phyloP scores from a whole-genome alignment of 2,797 vertebrate species.

The Typhlichthys eigenmanni region DNA sequence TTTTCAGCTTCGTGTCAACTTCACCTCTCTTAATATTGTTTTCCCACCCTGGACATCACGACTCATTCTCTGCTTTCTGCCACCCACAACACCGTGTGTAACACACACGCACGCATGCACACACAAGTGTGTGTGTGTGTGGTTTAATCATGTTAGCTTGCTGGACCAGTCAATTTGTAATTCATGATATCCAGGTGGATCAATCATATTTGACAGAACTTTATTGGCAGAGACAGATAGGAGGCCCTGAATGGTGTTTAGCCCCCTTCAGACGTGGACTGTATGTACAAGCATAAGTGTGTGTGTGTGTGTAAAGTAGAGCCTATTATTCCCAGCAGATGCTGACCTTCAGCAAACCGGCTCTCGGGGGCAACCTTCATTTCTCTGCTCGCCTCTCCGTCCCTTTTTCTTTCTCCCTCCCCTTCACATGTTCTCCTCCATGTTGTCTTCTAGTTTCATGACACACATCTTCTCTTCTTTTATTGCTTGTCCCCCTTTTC shows the following conservation, averaged over 20 bases:
- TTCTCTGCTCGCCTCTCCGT: conserved; percentile 32
- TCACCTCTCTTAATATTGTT: conserved; percentile 1
- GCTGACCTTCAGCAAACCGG: conserved; percentile 66
- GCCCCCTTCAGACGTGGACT: conserved; percentile 56
- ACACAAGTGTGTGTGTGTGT: conserved; percentile 16
- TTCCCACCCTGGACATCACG: conserved; percentile 26
- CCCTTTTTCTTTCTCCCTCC: not conserved
- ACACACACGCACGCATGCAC: conserved; percentile 22
- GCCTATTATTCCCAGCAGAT: conserved; percentile 65
- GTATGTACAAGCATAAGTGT: conserved; percentile 33
- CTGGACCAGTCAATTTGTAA: conserved; percentile 57
- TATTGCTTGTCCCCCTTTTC: conserved; percentile 29
- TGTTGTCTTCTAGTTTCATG: conserved; percentile 19
- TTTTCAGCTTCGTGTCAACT: not conserved
- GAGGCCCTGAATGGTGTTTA: conserved; percentile 54
- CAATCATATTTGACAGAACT: conserved; percentile 62
- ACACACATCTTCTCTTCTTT: conserved; percentile 4
- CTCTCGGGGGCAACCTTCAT: conserved; percentile 60
- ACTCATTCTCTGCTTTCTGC: conserved; percentile 8
- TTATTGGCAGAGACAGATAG: conserved; percentile 72
- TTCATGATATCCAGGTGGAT: conserved; percentile 58
- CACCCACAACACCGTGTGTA: not conserved
- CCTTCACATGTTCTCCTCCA: not conserved
- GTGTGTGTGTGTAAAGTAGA: not conserved
- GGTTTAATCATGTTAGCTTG: conserved; percentile 65